These are phyloP conservation scores for Semicossyphus pulcher DNA, from an alignment of 2,113 vertebrate genomes.

Conservation along the genomic window DNA sequence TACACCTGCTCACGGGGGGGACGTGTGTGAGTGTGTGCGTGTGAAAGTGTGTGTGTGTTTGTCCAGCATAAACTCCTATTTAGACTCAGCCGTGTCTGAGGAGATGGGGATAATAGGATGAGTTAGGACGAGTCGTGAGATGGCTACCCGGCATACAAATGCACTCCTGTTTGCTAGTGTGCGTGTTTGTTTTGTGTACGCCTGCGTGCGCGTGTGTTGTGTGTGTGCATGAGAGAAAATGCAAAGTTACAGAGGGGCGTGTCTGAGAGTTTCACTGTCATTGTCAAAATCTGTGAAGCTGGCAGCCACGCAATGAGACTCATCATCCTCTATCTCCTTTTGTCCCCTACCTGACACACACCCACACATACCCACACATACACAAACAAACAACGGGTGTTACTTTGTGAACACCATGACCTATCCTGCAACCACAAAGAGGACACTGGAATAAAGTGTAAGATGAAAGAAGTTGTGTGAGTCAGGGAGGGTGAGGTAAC, in stretches of 20 bases:
- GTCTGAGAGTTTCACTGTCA: conserved; percentile 54
- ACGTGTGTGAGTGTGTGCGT: conserved; percentile 24
- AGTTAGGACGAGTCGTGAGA: conserved; percentile 71
- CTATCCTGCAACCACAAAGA: conserved; percentile 22
- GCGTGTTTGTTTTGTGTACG: neutral
- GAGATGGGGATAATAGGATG: conserved; percentile 71
- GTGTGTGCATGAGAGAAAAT: neutral
- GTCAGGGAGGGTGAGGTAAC: neutral
- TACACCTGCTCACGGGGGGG: conserved; percentile 66
- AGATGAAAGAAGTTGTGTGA: neutral
- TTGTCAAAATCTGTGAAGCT: conserved; percentile 52
- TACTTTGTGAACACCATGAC: conserved; percentile 31
- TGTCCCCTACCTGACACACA: conserved; percentile 56
- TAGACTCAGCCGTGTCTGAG: conserved; percentile 67
- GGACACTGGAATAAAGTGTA: neutral
- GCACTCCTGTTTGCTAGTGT: neutral
- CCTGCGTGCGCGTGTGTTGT: neutral
- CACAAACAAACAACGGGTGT: conserved; percentile 22
- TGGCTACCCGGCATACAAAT: conserved; percentile 74
- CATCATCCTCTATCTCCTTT: conserved; percentile 40
- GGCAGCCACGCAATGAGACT: conserved; percentile 55
- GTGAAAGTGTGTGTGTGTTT: conserved; percentile 51
- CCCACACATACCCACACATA: conserved; percentile 26
- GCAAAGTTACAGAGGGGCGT: conserved; percentile 29
- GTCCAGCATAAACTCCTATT: conserved; percentile 74